Base-by-base conservation (phyloP, 2,797 vertebrate species). In the Neoniphon sammara region DNA sequence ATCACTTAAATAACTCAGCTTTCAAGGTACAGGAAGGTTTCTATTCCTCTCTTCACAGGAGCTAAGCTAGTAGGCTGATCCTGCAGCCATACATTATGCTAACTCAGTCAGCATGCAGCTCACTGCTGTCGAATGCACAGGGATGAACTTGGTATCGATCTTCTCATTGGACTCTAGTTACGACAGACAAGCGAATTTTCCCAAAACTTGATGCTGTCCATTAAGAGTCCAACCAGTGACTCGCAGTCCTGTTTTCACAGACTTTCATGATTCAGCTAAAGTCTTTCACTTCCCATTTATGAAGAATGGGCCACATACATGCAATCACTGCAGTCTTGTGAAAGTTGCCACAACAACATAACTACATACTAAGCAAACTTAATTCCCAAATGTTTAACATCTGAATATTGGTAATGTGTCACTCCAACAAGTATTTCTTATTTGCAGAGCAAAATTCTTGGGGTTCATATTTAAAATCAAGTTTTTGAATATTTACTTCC, bases 271-370 rank as follows among this genome's bases (percentile, higher is more conserved):
- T 21, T 3, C 10, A 61, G 52, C 27, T 11, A 21, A n/a, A 66
- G 12, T 50, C 25, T 42, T 56, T 42, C 18, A 75, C 65, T 73
- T 77, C 60, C 18, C 7, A 17, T 64, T 78, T 73, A 39, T 59
- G 12, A 70, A 46, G 42, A 61, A 61, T 65, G 69, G 27, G 39
- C 15, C 20, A 17, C 54, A 50, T 69, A 11, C 21, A 59, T 46
- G 9, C n/a, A 63, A 66, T 15, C 5, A 17, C 44, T 17, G 14
- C 15, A 7, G 44, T 46, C 5, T 54, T 54, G 11, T 25, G 21
- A 27, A 59, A 55, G 3, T 36, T 44, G 39, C 39, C 39, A 42
- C 39, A 14, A 23, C 21, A 27, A 30, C 17, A 31, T 39, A 17
- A 50, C 31, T 57, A 34, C 4, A 20, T 18, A 7, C 10, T 21